Base-by-base conservation (phyloP, 2,113 vertebrate genomes). In the Oreochromis niloticus region DNA sequence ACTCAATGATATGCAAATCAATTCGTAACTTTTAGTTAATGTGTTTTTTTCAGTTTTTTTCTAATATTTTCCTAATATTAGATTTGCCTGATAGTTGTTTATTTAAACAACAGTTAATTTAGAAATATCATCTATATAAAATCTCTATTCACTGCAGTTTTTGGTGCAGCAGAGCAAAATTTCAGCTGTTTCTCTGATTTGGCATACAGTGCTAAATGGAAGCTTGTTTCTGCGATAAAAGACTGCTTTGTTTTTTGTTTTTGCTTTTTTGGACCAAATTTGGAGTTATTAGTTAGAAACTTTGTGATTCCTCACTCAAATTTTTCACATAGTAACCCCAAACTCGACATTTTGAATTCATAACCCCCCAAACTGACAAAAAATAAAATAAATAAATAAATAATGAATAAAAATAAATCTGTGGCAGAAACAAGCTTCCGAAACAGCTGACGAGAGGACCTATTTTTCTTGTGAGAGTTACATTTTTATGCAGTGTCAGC, bases 291-390 rank as follows among this genome's bases (percentile, higher is more conserved):
- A 22, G 11, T 68, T 68, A 22, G 34, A 68, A 5, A 68, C 11
- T 0, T 39, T 13, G 32, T 13, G 6, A 68, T 39, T 66, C 2
- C 0, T 22, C 61, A 22, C 61, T 39, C 6, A 22, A 0, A 3
- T 66, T 13, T 39, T 66, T 66, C 34, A 22, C 19, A 8, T 39
- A 66, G 34, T 66, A 66, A 1, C 34, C 19, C 61, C 19, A 39
- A 66, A 39, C 34, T 1, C 1, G 61, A 39, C 34, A 39, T 66
- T 66, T 39, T 39, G 6, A 66, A 66, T 39, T 39, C 2, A 66
- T n/a, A 66, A 39, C 6, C 34, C 61, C 61, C 2, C 19, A 39
- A 66, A 2, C 10, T 39, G 61, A 66, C 61, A 7, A 66, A 66
- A 66, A 39, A 66, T 4, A 3, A 66, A 39, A 66, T 4, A 3